Conservation (phyloP, 2,888 invertebrate genomes). For the Thumatha senex region DNA sequence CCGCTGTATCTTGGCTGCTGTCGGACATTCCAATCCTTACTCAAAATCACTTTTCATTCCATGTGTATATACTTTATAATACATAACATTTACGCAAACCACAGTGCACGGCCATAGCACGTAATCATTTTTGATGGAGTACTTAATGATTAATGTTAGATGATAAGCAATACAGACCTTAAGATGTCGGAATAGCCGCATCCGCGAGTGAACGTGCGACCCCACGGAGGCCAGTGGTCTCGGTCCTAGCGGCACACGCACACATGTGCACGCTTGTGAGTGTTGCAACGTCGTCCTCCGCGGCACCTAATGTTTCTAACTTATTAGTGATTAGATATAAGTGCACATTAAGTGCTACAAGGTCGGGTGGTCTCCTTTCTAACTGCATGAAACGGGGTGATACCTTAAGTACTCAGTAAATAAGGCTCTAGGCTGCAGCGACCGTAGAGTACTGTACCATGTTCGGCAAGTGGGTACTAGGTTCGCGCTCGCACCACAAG, state of each 20-base stretch:
- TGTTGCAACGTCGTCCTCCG: constrained; percentile 11
- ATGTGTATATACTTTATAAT: too few species aligned
- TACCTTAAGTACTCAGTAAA: too few species aligned
- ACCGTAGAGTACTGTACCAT: too few species aligned
- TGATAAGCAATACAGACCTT: constrained; percentile 1
- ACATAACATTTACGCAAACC: too few species aligned
- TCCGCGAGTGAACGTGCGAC: not conserved
- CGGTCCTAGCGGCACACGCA: not conserved
- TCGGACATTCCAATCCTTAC: too few species aligned
- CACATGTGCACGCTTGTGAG: not conserved
- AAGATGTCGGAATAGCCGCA: not conserved
- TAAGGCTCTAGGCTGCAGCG: too few species aligned
- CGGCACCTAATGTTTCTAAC: constrained; percentile 4
- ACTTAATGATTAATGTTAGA: not conserved
- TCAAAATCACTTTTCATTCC: too few species aligned
- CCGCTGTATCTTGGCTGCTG: too few species aligned
- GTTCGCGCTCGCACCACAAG: too few species aligned
- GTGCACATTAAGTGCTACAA: constrained; percentile 16
- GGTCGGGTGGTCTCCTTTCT: constrained; percentile 29
- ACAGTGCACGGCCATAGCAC: too few species aligned
- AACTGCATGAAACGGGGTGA: not conserved
- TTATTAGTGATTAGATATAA: constrained; percentile 7
- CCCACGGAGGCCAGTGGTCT: not conserved
- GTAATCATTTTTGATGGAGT: not conserved
- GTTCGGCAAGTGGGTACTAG: too few species aligned